phyloP scores from a whole-genome alignment of 2,888 invertebrate species.

The Netelia melanura region DNA sequence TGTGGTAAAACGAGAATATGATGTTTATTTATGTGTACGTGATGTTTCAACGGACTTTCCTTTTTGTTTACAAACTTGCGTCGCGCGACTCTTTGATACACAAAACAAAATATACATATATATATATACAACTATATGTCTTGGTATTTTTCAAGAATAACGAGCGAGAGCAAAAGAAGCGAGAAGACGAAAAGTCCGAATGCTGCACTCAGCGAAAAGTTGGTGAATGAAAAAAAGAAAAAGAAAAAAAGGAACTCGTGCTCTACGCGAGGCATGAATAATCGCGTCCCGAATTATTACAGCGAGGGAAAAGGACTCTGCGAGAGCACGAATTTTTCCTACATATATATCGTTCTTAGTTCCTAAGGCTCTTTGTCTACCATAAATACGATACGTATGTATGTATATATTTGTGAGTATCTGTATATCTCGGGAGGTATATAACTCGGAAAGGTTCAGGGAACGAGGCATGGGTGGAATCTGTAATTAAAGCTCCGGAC shows the following conservation, averaged over 20 bases:
- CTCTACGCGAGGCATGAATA: constrained; percentile 61
- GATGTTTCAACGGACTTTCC: constrained; percentile 27
- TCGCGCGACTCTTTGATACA: no score
- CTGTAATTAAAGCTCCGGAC: constrained; percentile 65
- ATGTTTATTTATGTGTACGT: background rate
- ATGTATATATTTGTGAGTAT: constrained; percentile 21
- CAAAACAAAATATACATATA: background rate
- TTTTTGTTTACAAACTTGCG: background rate
- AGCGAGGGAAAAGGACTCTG: constrained; percentile 32
- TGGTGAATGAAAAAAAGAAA: constrained; percentile 26
- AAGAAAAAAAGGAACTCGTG: constrained; percentile 18
- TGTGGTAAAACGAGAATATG: background rate
- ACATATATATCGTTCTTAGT: constrained; percentile 40
- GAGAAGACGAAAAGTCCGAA: constrained; percentile 34
- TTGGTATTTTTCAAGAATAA: constrained; percentile 9
- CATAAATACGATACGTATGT: constrained; percentile 12
- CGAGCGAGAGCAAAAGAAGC: constrained; percentile 19
- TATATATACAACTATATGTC: background rate
- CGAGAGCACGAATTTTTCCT: constrained; percentile 21
- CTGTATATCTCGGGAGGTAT: constrained; percentile 26
- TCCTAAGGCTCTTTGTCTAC: constrained; percentile 33
- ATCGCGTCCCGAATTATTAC: constrained; percentile 58
- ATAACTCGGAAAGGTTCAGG: constrained; percentile 37
- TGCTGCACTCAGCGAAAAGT: constrained; percentile 29
- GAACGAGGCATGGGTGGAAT: constrained; percentile 63